Conservation (phyloP, 1,140 invertebrate species). For the Bombus affinis region DNA sequence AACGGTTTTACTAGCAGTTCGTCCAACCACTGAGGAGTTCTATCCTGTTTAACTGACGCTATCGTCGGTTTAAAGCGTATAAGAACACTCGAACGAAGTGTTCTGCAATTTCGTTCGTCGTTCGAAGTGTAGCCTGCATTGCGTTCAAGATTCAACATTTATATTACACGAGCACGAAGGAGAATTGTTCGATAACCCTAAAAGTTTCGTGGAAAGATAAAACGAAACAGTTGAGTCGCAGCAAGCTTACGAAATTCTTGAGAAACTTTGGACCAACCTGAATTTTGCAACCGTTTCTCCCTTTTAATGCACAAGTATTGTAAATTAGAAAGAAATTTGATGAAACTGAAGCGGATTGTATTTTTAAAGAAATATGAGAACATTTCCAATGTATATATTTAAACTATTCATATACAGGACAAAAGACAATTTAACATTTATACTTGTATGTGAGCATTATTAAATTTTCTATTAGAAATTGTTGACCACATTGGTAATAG, state of each 20-base stretch:
- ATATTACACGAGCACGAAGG: neutral
- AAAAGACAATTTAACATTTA: no score
- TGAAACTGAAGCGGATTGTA: neutral
- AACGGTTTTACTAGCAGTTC: neutral
- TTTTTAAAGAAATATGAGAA: neutral
- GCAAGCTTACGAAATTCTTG: neutral
- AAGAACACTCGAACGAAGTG: neutral
- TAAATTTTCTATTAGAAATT: no score
- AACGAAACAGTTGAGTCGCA: neutral
- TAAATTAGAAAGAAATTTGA: neutral
- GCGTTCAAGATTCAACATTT: neutral
- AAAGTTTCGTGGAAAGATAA: neutral
- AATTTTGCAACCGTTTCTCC: neutral
- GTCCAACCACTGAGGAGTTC: neutral
- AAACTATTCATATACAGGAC: neutral
- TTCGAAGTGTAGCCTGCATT: neutral
- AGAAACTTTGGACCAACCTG: neutral
- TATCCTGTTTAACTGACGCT: neutral
- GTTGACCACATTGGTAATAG: no score
- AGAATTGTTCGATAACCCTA: conserved; percentile 9
- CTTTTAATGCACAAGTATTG: neutral
- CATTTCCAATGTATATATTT: neutral
- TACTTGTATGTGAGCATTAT: no score
- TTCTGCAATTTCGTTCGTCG: neutral
- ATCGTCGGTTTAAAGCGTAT: neutral